phyloP scores from a whole-genome alignment of 2,113 vertebrate genomes.

The Porphyrio hochstetteri region DNA sequence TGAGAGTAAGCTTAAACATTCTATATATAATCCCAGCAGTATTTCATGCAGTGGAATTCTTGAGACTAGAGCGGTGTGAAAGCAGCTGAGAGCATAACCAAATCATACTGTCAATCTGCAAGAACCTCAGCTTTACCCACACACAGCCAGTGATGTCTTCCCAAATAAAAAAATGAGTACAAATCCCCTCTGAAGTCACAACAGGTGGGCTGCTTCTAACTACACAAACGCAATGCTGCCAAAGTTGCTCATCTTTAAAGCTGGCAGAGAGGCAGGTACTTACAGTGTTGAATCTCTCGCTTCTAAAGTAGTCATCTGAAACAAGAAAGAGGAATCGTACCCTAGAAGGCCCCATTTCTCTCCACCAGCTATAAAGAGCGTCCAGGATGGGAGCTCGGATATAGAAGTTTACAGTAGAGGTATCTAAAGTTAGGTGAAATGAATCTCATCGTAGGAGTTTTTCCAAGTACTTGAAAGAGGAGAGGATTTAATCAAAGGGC shows the following conservation, averaged over 20 bases:
- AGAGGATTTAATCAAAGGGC: conserved; percentile 57
- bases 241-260: neutral
- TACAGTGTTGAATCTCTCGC: neutral
- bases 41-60: neutral
- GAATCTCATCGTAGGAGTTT: conserved; percentile 40
- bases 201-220: neutral
- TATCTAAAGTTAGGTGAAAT: conserved; percentile 60
- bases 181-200: neutral
- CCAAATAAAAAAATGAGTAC: neutral
- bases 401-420: conserved; percentile 38
- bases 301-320: neutral
- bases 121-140: neutral
- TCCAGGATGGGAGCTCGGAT: neutral
- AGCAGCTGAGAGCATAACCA: neutral
- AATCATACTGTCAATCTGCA: neutral
- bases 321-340: neutral
- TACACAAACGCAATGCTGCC: neutral
- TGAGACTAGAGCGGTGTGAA: neutral
- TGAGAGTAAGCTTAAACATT: neutral
- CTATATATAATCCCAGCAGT: neutral
- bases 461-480: conserved; percentile 59
- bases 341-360: conserved; percentile 9
- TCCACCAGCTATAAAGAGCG: conserved; percentile 30
- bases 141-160: neutral
- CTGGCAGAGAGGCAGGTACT: neutral